Conservation (phyloP, 2,888 invertebrate species). For the Catocala nupta region DNA sequence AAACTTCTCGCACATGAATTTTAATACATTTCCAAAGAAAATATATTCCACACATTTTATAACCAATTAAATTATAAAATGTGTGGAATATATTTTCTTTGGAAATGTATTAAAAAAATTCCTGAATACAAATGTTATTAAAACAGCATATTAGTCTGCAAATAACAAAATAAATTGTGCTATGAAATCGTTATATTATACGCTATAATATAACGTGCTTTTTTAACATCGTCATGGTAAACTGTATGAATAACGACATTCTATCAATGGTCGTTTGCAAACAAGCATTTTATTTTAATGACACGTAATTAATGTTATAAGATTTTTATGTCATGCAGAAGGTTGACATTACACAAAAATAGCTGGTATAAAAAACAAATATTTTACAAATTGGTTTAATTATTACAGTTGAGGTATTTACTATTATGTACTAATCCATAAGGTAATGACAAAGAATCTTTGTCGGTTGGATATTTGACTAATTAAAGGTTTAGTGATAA, state of each 20-base stretch:
- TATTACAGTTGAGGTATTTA: too few relatives aligned
- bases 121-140: neutral
- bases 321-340: neutral
- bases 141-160: neutral
- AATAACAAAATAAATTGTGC: neutral
- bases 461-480: too few relatives aligned
- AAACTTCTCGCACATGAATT: slow-evolving; percentile 44
- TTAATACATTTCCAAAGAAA: slow-evolving; percentile 19
- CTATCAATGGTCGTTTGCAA: neutral
- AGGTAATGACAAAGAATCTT: too few relatives aligned
- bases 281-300: neutral
- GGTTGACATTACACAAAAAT: neutral
- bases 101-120: slow-evolving; percentile 23
- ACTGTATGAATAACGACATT: neutral
- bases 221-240: neutral
- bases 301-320: neutral
- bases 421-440: too few relatives aligned
- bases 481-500: too few relatives aligned
- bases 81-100: slow-evolving; percentile 4
- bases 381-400: too few relatives aligned
- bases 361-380: too few relatives aligned
- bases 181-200: too few relatives aligned
- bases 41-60: neutral
- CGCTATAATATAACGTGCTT: too few relatives aligned
- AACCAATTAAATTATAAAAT: neutral